Conservation (phyloP, 2,888 invertebrate genomes). For the Lepas anatifera region DNA sequence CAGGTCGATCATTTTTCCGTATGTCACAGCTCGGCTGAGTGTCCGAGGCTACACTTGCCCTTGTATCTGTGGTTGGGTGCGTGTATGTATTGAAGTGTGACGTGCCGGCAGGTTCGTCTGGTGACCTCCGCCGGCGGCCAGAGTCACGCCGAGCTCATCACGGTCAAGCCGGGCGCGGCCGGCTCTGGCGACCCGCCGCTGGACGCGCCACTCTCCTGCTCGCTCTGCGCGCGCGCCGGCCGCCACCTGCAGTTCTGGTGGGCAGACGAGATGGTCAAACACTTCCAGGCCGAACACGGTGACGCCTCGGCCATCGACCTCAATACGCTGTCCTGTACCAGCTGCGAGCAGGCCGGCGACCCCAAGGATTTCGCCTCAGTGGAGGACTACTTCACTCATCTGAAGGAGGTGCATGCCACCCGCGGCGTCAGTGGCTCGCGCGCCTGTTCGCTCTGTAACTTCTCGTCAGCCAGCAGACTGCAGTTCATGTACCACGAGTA, state of each 20-base stretch:
- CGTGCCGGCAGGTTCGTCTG: background rate
- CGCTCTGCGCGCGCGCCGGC: background rate
- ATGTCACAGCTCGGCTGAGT: too few relatives aligned
- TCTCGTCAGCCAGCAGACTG: slow-evolving; percentile 14
- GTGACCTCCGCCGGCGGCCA: background rate
- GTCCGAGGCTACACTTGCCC: too few relatives aligned
- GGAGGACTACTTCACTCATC: slow-evolving; percentile 13
- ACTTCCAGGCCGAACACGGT: background rate
- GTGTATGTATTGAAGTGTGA: too few relatives aligned
- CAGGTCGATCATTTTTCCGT: too few relatives aligned
- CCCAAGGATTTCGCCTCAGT: background rate
- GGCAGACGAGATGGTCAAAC: background rate
- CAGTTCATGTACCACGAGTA: slow-evolving; percentile 22
- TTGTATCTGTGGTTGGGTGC: too few relatives aligned
- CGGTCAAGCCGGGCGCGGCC: background rate
- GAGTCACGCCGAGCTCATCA: background rate
- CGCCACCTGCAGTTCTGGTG: background rate
- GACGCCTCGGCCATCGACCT: slow-evolving; percentile 3
- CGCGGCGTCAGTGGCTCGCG: slow-evolving; percentile 14
- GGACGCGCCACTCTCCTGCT: background rate
- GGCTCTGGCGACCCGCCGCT: background rate
- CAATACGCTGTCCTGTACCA: background rate
- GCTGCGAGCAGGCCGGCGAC: background rate
- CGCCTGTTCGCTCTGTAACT: slow-evolving; percentile 20
- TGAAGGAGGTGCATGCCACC: slow-evolving; percentile 15